Evolutionary conservation across 2,888 invertebrate genomes (phyloP).

Genomic region (Tridacna gigas): DNA sequence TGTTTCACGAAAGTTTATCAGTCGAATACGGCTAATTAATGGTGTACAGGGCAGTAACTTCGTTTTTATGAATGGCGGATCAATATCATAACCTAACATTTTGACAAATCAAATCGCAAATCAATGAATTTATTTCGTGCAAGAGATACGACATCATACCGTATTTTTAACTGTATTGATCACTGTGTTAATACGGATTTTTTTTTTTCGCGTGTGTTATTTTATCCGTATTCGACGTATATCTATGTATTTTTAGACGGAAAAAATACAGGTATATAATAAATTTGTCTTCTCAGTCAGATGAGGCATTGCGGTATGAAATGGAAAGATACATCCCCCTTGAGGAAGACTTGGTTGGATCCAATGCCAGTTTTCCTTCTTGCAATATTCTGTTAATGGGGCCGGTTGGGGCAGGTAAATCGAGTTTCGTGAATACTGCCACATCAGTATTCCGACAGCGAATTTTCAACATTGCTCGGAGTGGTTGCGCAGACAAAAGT

Average conservation of each 20-base stretch:
- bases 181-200: too few relatives aligned
- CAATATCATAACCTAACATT: too few relatives aligned
- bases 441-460: constrained; percentile 32
- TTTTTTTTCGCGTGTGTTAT: too few relatives aligned
- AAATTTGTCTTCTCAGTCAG: background rate
- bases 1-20: too few relatives aligned
- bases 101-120: too few relatives aligned
- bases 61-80: too few relatives aligned
- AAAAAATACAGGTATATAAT: background rate
- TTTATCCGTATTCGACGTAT: background rate
- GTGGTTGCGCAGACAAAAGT: constrained; percentile 30
- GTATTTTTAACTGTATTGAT: too few relatives aligned
- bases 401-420: constrained; percentile 2
- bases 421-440: constrained; percentile 27
- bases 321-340: background rate
- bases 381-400: background rate
- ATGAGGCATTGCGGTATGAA: background rate
- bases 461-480: constrained; percentile 28
- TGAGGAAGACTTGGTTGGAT: background rate
- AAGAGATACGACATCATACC: too few relatives aligned
- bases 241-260: background rate
- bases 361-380: background rate
- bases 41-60: too few relatives aligned
- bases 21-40: too few relatives aligned
- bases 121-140: too few relatives aligned